Evolutionary conservation across 2,113 vertebrate species (phyloP).

Genomic region (Upupa epops): DNA sequence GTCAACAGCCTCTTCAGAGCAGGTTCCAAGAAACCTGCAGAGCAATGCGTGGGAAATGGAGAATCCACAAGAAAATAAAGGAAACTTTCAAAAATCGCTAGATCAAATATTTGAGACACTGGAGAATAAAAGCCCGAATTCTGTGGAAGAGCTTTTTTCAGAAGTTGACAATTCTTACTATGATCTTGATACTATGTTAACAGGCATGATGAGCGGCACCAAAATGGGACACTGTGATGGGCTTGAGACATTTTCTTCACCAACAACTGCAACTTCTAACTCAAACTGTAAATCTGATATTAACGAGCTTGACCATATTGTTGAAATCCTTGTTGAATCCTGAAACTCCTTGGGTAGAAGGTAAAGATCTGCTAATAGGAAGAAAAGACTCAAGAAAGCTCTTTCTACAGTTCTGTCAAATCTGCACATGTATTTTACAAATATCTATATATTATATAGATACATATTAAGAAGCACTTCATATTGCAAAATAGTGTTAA

Average conservation of each 20-base stretch:
- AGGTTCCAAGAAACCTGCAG: slow-evolving; percentile 71
- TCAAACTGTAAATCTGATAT: slow-evolving; percentile 90
- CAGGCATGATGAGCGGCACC: slow-evolving; percentile 86
- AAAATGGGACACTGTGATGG: slow-evolving; percentile 88
- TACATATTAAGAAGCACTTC: slow-evolving; percentile 63
- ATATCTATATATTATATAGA: slow-evolving; percentile 65
- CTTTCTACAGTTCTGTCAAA: slow-evolving; percentile 45
- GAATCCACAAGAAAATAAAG: slow-evolving; percentile 78
- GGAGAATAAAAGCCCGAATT: slow-evolving; percentile 85
- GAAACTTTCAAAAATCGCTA: slow-evolving; percentile 79
- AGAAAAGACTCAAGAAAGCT: slow-evolving; percentile 16
- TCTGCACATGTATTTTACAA: slow-evolving; percentile 59
- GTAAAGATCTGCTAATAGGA: not conserved
- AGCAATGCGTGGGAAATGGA: slow-evolving; percentile 84
- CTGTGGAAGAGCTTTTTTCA: slow-evolving; percentile 90
- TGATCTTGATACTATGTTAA: slow-evolving; percentile 93
- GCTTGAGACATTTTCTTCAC: slow-evolving; percentile 84
- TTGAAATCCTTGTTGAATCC: slow-evolving; percentile 97
- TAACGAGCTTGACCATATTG: slow-evolving; percentile 95
- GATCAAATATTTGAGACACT: slow-evolving; percentile 96
- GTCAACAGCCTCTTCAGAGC: slow-evolving; percentile 15
- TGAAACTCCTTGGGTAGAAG: slow-evolving; percentile 66
- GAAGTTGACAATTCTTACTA: slow-evolving; percentile 93
- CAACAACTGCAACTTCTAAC: slow-evolving; percentile 77
- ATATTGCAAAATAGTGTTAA: slow-evolving; percentile 69